Evolutionary conservation across 2,888 invertebrate species (phyloP).

Genomic region (Apamea crenata): DNA sequence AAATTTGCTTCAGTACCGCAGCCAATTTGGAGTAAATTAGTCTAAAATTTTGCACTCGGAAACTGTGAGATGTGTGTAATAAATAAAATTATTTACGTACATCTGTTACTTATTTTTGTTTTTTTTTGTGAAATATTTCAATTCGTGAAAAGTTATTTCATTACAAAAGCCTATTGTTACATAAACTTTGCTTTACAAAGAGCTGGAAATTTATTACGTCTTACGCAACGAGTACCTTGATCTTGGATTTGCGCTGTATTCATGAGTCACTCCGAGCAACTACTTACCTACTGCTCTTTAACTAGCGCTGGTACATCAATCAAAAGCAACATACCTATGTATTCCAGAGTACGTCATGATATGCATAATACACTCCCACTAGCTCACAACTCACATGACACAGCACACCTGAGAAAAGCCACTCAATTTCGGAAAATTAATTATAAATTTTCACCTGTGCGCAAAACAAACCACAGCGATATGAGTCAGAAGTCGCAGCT

Average conservation of each 20-base stretch:
- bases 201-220: slow-evolving; percentile 29
- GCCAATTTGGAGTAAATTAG: slow-evolving; percentile 45
- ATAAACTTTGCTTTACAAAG: slow-evolving; percentile 17
- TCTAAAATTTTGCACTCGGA: slow-evolving; percentile 38
- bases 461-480: no score
- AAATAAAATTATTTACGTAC: slow-evolving; percentile 40
- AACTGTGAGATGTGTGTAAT: slow-evolving; percentile 52
- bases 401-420: slow-evolving; percentile 17
- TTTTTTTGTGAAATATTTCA: slow-evolving; percentile 54
- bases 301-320: slow-evolving; percentile 66
- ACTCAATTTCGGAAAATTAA: slow-evolving; percentile 17
- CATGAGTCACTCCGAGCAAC: not conserved
- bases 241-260: slow-evolving; percentile 28
- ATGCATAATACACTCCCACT: slow-evolving; percentile 42
- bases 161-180: slow-evolving; percentile 27
- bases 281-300: slow-evolving; percentile 5
- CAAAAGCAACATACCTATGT: slow-evolving; percentile 62
- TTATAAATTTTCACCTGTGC: slow-evolving; percentile 4
- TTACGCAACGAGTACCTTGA: slow-evolving; percentile 15
- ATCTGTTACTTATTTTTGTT: slow-evolving; percentile 56
- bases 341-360: slow-evolving; percentile 23
- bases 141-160: slow-evolving; percentile 43
- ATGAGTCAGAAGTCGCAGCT: not conserved
- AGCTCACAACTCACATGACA: slow-evolving; percentile 18
- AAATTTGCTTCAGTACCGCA: slow-evolving; percentile 52